Percentiles rank a stretch among this genome's conserved stretches.
Conservation (phyloP, 2,113 vertebrate species). For the Mionectes macconnelli region DNA sequence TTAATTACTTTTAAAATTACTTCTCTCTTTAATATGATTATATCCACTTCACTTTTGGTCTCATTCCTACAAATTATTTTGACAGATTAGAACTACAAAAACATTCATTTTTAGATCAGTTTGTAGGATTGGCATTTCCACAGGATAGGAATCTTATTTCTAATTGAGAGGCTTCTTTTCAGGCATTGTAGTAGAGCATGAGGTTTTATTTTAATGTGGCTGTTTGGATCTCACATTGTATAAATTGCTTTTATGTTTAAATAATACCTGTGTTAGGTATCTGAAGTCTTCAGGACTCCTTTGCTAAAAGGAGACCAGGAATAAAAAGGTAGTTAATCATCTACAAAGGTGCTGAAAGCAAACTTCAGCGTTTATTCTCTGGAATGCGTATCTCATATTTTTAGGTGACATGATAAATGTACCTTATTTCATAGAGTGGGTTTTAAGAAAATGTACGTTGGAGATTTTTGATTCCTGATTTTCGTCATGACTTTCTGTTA, state of each 20-base stretch:
- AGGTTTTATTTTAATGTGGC: not conserved
- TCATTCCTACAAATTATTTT: not conserved
- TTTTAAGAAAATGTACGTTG: not conserved
- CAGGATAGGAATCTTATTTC: not conserved
- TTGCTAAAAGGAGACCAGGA: not conserved
- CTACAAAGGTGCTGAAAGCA: not conserved
- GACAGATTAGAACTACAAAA: not conserved
- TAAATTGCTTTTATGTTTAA: not conserved
- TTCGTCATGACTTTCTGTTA: not conserved
- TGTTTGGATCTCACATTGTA: not conserved
- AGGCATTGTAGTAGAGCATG: not conserved
- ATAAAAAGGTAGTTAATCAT: not conserved
- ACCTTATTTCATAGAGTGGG: not conserved
- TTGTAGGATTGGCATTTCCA: not conserved
- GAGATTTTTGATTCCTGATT: not conserved
- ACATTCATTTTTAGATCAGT: not conserved
- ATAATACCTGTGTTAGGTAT: not conserved
- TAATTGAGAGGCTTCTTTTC: not conserved
- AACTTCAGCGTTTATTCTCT: not conserved
- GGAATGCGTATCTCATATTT: not conserved
- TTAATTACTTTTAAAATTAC: not conserved
- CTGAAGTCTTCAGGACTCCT: not conserved
- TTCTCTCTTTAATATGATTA: not conserved
- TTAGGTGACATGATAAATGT: not conserved
- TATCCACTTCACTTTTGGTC: not conserved